phyloP scores from a whole-genome alignment of 2,113 vertebrate genomes.

The Numenius arquata region DNA sequence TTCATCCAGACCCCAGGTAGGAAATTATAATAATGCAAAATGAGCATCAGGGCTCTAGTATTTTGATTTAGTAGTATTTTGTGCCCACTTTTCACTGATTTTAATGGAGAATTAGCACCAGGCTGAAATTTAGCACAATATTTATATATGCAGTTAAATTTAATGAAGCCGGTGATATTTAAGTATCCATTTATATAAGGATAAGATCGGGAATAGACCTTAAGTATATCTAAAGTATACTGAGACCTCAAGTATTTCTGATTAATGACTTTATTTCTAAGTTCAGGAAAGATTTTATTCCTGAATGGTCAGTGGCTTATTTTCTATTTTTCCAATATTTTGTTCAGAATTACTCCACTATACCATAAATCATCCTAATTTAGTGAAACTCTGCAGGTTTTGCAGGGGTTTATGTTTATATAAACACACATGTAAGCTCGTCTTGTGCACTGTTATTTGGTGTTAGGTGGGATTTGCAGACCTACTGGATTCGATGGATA shows the following conservation, averaged over 20 bases:
- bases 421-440: not conserved
- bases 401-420: not conserved
- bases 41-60: not conserved
- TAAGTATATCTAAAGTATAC: not conserved
- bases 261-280: not conserved
- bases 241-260: not conserved
- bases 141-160: conserved; percentile 22
- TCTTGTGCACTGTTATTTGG: not conserved
- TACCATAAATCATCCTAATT: not conserved
- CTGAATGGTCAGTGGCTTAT: not conserved
- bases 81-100: not conserved
- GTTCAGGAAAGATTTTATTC: not conserved
- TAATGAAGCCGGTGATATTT: conserved; percentile 39
- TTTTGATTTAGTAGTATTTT: conserved; percentile 11
- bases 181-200: not conserved
- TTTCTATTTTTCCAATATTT: not conserved
- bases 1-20: not conserved
- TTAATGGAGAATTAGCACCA: not conserved
- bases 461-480: not conserved
- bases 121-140: not conserved
- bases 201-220: not conserved
- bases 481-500: accelerated
- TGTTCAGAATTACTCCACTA: not conserved
- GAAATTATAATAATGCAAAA: not conserved
- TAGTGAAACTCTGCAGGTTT: not conserved